These are phyloP conservation scores for Lycodopsis pacificus DNA, from an alignment of 2,797 vertebrate genomes.

Conservation along the genomic window DNA sequence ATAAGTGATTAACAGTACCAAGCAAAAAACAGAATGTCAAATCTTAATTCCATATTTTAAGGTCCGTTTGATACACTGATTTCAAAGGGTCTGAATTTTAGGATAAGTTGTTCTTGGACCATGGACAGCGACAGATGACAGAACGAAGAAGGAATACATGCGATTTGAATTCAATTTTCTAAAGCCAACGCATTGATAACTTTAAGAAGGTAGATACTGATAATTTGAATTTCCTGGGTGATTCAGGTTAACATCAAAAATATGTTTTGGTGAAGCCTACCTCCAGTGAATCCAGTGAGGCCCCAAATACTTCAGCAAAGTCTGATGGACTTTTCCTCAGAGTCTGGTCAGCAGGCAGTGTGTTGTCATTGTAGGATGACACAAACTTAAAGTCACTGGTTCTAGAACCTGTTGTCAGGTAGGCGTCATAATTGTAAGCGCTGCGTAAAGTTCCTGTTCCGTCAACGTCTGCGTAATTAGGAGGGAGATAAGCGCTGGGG, in stretches of 20 bases:
- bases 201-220: no score
- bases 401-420: constrained; percentile 3
- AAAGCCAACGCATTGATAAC: background rate
- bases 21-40: no score
- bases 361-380: constrained; percentile 47
- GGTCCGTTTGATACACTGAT: background rate
- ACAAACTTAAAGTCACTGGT: constrained; percentile 58
- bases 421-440: constrained; percentile 71
- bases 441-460: constrained; percentile 52
- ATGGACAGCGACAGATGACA: background rate
- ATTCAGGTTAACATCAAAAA: background rate
- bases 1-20: background rate
- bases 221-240: no score
- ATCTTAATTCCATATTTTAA: background rate
- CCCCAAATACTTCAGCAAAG: background rate
- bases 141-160: background rate
- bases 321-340: constrained; percentile 38
- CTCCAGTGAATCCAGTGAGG: background rate
- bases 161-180: no score
- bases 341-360: constrained; percentile 43
- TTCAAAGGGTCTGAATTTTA: background rate
- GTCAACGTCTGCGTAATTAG: constrained; percentile 62
- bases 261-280: background rate
- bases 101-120: background rate
- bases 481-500: constrained; percentile 67